These are phyloP conservation scores for Eleutherodactylus coqui DNA, from an alignment of 2,797 vertebrate genomes.

Conservation along the genomic window DNA sequence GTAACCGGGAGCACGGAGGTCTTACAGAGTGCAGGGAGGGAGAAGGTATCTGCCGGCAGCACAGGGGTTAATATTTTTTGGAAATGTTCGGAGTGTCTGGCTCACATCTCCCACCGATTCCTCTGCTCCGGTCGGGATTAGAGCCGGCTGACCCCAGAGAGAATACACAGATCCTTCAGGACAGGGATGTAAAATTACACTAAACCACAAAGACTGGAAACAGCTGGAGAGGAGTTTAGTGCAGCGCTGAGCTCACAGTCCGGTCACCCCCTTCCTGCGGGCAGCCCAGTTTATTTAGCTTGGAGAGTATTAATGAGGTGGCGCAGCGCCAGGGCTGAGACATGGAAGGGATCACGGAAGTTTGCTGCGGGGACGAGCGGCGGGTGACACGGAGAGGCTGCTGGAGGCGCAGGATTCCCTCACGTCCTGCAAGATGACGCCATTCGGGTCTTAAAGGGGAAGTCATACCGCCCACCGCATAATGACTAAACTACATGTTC, in stretches of 20 bases:
- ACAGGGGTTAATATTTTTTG: conserved; percentile 10
- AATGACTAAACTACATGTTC: too few species aligned
- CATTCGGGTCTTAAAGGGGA: too few species aligned
- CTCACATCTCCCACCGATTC: neutral
- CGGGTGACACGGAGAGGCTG: conserved; percentile 18
- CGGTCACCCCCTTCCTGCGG: neutral
- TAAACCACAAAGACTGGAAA: neutral
- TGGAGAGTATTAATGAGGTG: neutral
- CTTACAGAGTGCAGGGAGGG: neutral
- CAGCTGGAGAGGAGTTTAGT: conserved; percentile 21
- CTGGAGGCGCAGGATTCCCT: neutral
- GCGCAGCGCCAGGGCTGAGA: neutral
- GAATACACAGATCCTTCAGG: conserved; percentile 2
- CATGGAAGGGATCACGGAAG: neutral
- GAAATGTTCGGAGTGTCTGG: neutral
- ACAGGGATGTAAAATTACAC: neutral
- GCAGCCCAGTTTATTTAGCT: neutral
- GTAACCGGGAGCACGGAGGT: neutral
- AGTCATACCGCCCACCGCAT: too few species aligned
- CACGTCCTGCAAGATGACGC: too few species aligned
- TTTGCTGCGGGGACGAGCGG: neutral
- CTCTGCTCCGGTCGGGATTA: neutral
- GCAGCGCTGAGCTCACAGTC: neutral
- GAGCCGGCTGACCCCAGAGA: neutral
- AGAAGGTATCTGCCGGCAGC: neutral